phyloP scores from a whole-genome alignment of 2,888 invertebrate species.

The Tenthredo livida region DNA sequence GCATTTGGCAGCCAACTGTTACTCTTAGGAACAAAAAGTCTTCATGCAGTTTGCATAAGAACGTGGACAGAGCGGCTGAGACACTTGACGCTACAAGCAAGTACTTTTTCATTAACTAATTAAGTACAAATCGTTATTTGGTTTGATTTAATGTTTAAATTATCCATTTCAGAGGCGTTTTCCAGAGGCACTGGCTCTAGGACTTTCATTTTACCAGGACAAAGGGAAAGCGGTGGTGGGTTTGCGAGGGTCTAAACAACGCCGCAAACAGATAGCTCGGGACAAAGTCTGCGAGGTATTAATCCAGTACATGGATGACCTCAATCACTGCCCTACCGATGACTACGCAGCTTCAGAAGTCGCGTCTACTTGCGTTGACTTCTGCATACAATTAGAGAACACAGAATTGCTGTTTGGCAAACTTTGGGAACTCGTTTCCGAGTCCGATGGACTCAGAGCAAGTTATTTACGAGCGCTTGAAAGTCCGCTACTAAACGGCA shows the following conservation, averaged over 20 bases:
- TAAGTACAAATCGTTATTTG: neutral
- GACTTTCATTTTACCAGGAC: slow-evolving; percentile 82
- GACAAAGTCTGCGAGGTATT: slow-evolving; percentile 76
- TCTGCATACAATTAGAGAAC: slow-evolving; percentile 75
- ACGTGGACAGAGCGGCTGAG: slow-evolving; percentile 85
- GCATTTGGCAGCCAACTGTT: slow-evolving; percentile 85
- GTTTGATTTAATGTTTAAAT: neutral
- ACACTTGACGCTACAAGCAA: slow-evolving; percentile 81
- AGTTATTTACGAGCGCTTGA: slow-evolving; percentile 85
- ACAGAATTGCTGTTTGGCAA: slow-evolving; percentile 79
- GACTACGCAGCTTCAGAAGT: slow-evolving; percentile 67
- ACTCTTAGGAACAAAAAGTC: slow-evolving; percentile 84
- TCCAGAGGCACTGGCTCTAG: slow-evolving; percentile 82
- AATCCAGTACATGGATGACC: slow-evolving; percentile 75
- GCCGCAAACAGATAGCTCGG: slow-evolving; percentile 77
- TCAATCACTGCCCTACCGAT: slow-evolving; percentile 68
- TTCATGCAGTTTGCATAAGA: slow-evolving; percentile 80
- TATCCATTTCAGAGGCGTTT: slow-evolving; percentile 77
- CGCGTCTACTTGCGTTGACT: slow-evolving; percentile 73
- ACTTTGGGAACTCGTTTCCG: slow-evolving; percentile 81
- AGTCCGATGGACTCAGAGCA: slow-evolving; percentile 82
- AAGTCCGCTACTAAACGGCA: slow-evolving; percentile 80
- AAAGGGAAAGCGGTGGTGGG: slow-evolving; percentile 83
- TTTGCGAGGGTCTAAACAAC: slow-evolving; percentile 79
- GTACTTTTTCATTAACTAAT: slow-evolving; percentile 67